Evolutionary conservation across 2,888 invertebrate genomes (phyloP).

Genomic region (Himalopsyche anomala): DNA sequence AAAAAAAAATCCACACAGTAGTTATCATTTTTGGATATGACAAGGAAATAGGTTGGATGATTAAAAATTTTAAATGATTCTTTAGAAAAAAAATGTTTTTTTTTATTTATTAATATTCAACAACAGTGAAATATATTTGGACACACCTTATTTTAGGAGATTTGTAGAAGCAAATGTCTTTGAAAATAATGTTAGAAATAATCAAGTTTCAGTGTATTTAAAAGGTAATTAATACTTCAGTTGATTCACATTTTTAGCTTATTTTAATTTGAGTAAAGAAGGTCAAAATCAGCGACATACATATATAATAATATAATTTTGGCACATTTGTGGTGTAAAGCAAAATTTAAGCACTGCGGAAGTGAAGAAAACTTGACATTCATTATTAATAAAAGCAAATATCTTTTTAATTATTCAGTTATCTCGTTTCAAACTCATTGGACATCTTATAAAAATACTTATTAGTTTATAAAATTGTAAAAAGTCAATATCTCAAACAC

Average conservation of each 20-base stretch:
- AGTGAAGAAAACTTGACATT: not conserved
- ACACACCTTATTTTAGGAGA: not conserved
- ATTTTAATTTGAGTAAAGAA: not conserved
- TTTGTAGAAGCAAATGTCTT: not conserved
- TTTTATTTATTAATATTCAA: not conserved
- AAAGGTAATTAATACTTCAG: not conserved
- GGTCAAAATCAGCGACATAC: not conserved
- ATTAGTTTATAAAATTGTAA: too few relatives aligned
- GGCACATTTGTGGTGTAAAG: conserved; percentile 18
- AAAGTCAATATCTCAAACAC: too few relatives aligned
- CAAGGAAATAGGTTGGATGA: too few relatives aligned
- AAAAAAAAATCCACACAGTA: too few relatives aligned
- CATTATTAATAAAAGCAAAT: too few relatives aligned
- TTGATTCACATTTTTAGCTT: not conserved
- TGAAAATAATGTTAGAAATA: not conserved
- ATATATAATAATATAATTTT: not conserved
- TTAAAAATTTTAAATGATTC: too few relatives aligned
- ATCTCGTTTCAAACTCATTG: too few relatives aligned
- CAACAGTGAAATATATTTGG: not conserved
- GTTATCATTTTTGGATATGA: too few relatives aligned
- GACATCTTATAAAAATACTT: too few relatives aligned
- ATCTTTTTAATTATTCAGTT: too few relatives aligned
- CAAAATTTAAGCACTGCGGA: not conserved
- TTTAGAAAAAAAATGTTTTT: too few relatives aligned
- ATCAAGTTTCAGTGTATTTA: not conserved